Evolutionary conservation across 2,888 invertebrate species (phyloP).

Genomic region (Callosobruchus maculatus): DNA sequence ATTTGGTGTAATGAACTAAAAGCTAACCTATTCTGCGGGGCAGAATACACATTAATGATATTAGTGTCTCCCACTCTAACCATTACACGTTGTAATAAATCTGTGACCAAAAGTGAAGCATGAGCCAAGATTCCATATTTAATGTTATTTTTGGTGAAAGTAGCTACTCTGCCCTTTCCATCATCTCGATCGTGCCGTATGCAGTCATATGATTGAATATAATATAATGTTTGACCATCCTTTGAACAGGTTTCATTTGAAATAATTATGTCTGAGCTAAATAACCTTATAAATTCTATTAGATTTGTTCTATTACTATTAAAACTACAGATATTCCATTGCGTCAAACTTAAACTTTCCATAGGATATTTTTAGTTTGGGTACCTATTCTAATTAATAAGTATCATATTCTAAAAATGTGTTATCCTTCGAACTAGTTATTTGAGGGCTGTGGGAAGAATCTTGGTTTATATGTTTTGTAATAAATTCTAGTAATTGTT

Average conservation of each 20-base stretch:
- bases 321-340: constrained; percentile 5
- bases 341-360: background rate
- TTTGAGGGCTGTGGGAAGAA: no score
- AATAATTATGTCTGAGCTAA: constrained; percentile 2
- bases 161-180: background rate
- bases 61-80: background rate
- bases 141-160: background rate
- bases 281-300: background rate
- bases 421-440: no score
- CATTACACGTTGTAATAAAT: background rate
- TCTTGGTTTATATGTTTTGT: no score
- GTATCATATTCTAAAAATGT: no score
- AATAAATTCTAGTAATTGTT: no score
- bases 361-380: no score
- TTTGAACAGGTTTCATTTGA: constrained; percentile 4
- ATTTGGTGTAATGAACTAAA: background rate
- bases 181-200: background rate
- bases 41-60: constrained; percentile 2
- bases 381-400: no score
- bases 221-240: background rate
- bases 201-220: background rate
- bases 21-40: background rate
- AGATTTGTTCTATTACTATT: constrained; percentile 2
- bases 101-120: background rate
- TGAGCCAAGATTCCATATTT: background rate